A percentile compares a stretch with the other conserved stretches of the same genome.
phyloP scores from a whole-genome alignment of 2,888 invertebrate species.

The Hypolimnas misippus region DNA sequence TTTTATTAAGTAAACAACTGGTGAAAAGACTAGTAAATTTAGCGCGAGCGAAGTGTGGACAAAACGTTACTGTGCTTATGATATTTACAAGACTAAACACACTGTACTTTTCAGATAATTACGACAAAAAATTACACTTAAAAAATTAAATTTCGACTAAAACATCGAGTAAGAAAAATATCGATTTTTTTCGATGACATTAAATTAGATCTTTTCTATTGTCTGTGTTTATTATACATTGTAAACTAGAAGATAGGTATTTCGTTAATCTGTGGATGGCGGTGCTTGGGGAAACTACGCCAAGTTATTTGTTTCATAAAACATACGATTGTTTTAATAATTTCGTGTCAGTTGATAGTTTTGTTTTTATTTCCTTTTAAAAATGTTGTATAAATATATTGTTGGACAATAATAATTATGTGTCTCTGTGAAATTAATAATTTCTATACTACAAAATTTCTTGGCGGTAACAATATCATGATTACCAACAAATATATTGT shows the following conservation, averaged over 20 bases:
- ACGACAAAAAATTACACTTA: too few relatives aligned
- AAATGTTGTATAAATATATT: slow-evolving; percentile 45
- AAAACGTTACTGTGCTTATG: too few relatives aligned
- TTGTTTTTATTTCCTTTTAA: slow-evolving; percentile 43
- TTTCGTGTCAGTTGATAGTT: slow-evolving; percentile 41
- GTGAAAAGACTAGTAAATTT: too few relatives aligned
- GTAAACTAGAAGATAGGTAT: not conserved
- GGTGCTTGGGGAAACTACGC: slow-evolving; percentile 76
- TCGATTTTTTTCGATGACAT: slow-evolving; percentile 7
- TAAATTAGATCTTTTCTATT: not conserved
- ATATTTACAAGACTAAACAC: too few relatives aligned
- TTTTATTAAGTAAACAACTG: too few relatives aligned
- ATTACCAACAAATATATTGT: slow-evolving; percentile 61
- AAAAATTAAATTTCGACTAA: too few relatives aligned
- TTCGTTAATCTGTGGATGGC: slow-evolving; percentile 72
- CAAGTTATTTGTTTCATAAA: slow-evolving; percentile 61
- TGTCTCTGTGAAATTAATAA: slow-evolving; percentile 52
- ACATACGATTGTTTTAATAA: slow-evolving; percentile 55
- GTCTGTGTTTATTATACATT: not conserved
- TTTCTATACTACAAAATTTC: slow-evolving; percentile 52
- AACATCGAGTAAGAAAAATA: not conserved
- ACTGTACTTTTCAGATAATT: too few relatives aligned
- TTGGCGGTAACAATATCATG: slow-evolving; percentile 73
- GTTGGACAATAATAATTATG: slow-evolving; percentile 50
- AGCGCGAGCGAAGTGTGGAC: too few relatives aligned